phyloP scores from a whole-genome alignment of 2,888 invertebrate genomes.

The Miltochrista miniata region DNA sequence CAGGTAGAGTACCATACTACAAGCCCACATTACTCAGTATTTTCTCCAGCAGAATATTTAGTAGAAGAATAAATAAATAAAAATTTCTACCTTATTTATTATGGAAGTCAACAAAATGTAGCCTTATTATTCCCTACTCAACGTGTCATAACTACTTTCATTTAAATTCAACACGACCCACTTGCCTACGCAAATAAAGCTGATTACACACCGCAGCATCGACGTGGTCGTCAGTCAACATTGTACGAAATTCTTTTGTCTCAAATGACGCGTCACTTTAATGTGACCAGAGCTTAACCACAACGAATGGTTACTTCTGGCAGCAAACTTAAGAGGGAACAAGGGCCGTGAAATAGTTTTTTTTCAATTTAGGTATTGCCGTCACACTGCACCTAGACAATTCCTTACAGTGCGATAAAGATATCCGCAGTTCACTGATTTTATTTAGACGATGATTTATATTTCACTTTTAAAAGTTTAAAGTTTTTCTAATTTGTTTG shows the following conservation, averaged over 20 bases:
- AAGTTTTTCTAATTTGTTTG: too few species aligned
- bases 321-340: constrained; percentile 57
- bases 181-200: constrained; percentile 20
- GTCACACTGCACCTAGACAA: too few species aligned
- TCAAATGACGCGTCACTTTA: constrained; percentile 55
- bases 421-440: too few species aligned
- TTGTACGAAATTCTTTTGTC: constrained; percentile 38
- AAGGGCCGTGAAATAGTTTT: too few species aligned
- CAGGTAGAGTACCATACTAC: too few species aligned
- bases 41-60: too few species aligned
- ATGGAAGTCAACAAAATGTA: not conserved
- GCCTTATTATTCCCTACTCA: not conserved
- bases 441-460: too few species aligned
- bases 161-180: constrained; percentile 25
- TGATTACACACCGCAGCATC: constrained; percentile 19
- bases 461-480: too few species aligned
- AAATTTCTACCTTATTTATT: constrained; percentile 13
- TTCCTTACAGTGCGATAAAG: too few species aligned
- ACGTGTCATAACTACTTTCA: constrained; percentile 10
- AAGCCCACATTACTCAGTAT: too few species aligned
- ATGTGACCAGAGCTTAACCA: constrained; percentile 57
- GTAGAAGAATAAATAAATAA: too few species aligned
- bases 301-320: constrained; percentile 61
- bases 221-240: constrained; percentile 33
- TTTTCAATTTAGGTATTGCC: too few species aligned